Base-by-base conservation (phyloP, 35 echinoderm and acorn worm genomes). In the Stichopus chloronotus region DNA sequence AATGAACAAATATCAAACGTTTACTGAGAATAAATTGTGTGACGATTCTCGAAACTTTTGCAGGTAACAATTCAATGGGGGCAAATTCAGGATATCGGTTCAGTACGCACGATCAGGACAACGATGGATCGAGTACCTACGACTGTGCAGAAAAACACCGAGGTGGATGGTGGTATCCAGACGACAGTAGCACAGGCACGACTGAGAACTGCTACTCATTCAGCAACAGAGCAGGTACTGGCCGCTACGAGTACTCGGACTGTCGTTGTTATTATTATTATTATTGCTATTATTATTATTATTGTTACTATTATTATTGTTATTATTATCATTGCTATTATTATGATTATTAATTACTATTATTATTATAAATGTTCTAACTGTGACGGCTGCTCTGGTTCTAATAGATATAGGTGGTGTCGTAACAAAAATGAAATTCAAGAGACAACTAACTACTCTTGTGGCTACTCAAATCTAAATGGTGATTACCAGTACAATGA, bases 61-160 rank as follows among this genome's bases (percentile, higher is more conserved):
- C 57, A 85, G 82, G 43, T 56, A 21, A 85, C 57, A 21, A 56
- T 85, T 0, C 3, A 30, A 16, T 85, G 11, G 8, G 20, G n/a
- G 10, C 30, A 14, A 54, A 55, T 85, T 54, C 56, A 16, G 82
- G 82, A 12, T n/a, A 54, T 56, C 82, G 57, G 0, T 85, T 85
- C 52, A 85, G 82, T 55, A 85, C 82, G 19, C 5, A 85, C 56
- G 82, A 85, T 55, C 82, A 85, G 53, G 82, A 85, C 82, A 85
- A 85, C 52, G 82, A 85, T 58, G 52, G 6, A 9, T 85, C 82
- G 5, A 85, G 82, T 17, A 85, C 30, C 43, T 85, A 55, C 56
- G 21, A 85, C 82, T 85, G 82, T 85, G 82, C 43, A 85, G 16
- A 17, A 21, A 13, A 56, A 9, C 82, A 85, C 56, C 82, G 56